phyloP scores from a whole-genome alignment of 1,140 invertebrate species.

The Polypedilum vanderplanki region DNA sequence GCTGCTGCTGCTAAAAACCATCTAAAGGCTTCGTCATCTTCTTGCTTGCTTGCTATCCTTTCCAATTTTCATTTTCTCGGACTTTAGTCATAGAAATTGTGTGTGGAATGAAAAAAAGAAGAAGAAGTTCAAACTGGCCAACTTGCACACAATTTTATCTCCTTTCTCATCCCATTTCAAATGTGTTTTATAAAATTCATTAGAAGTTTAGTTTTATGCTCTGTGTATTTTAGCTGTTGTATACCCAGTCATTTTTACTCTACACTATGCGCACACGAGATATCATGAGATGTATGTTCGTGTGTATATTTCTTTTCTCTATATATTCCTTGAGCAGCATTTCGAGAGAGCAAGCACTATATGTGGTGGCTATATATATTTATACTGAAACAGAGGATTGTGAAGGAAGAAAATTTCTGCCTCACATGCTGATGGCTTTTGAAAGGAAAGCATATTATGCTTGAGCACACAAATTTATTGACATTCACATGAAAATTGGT shows the following conservation, averaged over 20 bases:
- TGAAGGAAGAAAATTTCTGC: background rate
- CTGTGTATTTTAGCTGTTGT: background rate
- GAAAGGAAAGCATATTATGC: conserved; percentile 20
- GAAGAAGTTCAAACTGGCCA: no score
- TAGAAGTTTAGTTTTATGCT: conserved; percentile 27
- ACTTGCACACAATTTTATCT: background rate
- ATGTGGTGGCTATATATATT: no score
- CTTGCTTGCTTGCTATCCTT: background rate
- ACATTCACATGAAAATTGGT: conserved; percentile 25
- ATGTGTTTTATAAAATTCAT: conserved; percentile 22
- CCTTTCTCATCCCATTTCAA: background rate
- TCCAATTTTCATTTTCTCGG: conserved; percentile 2
- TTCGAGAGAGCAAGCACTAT: no score
- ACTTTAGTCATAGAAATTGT: no score
- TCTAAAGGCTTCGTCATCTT: background rate
- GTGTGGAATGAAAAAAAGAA: no score
- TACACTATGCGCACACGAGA: background rate
- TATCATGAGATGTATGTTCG: background rate
- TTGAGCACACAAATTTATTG: conserved; percentile 27
- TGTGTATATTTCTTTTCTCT: background rate
- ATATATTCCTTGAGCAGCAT: no score
- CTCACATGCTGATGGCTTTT: conserved; percentile 20
- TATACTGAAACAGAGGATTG: no score
- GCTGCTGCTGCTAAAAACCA: background rate
- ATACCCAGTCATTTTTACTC: background rate